These are phyloP conservation scores for Cardinalis cardinalis DNA, from an alignment of 2,113 vertebrate genomes.

Conservation along the genomic window DNA sequence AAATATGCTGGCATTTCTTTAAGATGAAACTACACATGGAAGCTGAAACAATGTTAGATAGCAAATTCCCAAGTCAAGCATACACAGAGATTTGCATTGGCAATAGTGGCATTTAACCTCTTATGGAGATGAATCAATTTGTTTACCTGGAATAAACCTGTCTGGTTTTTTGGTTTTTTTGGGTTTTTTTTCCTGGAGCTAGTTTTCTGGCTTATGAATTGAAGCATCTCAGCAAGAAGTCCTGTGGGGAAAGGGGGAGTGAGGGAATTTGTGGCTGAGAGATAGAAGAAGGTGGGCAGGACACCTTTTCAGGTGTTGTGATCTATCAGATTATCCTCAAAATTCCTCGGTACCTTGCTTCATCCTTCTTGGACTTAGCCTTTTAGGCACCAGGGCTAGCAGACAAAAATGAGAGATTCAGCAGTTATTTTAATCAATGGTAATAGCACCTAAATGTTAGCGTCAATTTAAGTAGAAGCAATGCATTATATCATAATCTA, in stretches of 20 bases:
- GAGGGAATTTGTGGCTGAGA: background rate
- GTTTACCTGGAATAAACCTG: background rate
- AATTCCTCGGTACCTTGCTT: background rate
- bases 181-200: background rate
- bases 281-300: background rate
- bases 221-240: background rate
- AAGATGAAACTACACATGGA: background rate
- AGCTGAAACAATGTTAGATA: background rate
- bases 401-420: background rate
- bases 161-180: background rate
- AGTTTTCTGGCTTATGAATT: background rate
- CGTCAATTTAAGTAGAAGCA: background rate
- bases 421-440: background rate
- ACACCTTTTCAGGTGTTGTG: background rate
- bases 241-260: background rate
- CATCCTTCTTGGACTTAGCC: background rate
- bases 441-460: background rate
- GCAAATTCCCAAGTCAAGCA: background rate
- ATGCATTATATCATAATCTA: background rate
- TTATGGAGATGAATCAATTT: background rate
- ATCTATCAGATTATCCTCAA: background rate
- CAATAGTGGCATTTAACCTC: background rate
- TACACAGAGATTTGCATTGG: background rate
- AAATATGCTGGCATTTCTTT: background rate
- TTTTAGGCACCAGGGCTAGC: background rate